These are phyloP conservation scores for Limnephilus marmoratus DNA, from an alignment of 2,888 invertebrate species.

Conservation along the genomic window DNA sequence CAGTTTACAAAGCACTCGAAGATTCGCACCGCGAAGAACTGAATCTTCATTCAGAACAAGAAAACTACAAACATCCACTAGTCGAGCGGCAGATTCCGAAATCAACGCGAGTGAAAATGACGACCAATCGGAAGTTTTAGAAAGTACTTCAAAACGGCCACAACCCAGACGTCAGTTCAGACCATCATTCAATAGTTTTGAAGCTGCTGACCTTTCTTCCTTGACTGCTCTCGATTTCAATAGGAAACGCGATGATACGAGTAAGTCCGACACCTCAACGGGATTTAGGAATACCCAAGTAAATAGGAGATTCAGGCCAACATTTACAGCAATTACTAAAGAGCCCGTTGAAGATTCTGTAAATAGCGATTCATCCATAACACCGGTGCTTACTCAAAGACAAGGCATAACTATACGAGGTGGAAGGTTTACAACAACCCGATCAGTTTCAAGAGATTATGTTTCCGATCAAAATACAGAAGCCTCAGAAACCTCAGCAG, in stretches of 20 bases:
- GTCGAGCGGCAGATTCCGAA: slow-evolving; percentile 45
- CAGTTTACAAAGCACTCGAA: slow-evolving; percentile 64
- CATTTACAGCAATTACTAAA: slow-evolving; percentile 68
- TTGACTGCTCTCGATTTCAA: slow-evolving; percentile 76
- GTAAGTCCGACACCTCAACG: slow-evolving; percentile 68
- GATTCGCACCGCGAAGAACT: slow-evolving; percentile 57
- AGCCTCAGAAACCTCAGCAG: slow-evolving; percentile 59
- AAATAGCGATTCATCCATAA: slow-evolving; percentile 74
- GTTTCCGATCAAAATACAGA: slow-evolving; percentile 61
- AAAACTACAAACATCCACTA: slow-evolving; percentile 45
- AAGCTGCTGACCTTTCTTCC: slow-evolving; percentile 78
- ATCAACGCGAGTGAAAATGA: slow-evolving; percentile 60
- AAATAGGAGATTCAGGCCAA: slow-evolving; percentile 67
- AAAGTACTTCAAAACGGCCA: slow-evolving; percentile 61
- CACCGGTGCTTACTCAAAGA: slow-evolving; percentile 71
- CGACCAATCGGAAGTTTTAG: slow-evolving; percentile 52
- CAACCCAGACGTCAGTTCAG: slow-evolving; percentile 69
- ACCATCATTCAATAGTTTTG: slow-evolving; percentile 68
- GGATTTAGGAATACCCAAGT: slow-evolving; percentile 68
- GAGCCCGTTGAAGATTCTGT: slow-evolving; percentile 68
- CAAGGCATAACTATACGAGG: slow-evolving; percentile 72
- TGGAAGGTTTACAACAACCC: slow-evolving; percentile 70
- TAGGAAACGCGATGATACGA: slow-evolving; percentile 56
- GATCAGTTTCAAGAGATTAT: slow-evolving; percentile 33
- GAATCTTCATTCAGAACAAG: slow-evolving; percentile 53